Base-by-base conservation (phyloP, 1,140 invertebrate genomes). In the Sycobia sp. region DNA sequence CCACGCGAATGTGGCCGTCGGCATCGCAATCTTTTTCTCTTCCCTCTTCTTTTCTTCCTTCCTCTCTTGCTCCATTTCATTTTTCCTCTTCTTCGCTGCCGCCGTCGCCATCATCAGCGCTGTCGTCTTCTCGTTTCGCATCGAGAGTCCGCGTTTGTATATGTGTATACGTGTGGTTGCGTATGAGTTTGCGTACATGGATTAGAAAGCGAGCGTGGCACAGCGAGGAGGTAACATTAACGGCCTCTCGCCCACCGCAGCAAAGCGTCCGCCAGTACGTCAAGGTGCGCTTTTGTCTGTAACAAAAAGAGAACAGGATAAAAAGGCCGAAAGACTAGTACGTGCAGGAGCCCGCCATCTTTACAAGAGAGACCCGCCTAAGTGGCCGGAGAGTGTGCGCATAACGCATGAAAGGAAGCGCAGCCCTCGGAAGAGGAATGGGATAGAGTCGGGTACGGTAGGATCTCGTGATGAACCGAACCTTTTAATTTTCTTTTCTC, bases 211-310 rank as follows among this genome's bases (percentile, higher is more conserved):
- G n/a, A n/a, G n/a, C n/a, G n/a, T n/a, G n/a, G n/a, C n/a, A n/a
- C n/a, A n/a, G n/a, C n/a, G n/a, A n/a, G n/a, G n/a, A n/a, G n/a
- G n/a, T n/a, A n/a, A n/a, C 61, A 76, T 86, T 92, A 93, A 84
- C 92, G 91, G 73, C 93, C 93, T 82, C 93, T 86, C 71, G 93
- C 93, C 93, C 93, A 95, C 78, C 93, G 88, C 67, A 96, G 83
- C 69, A 96, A 86, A 72, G 94, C 94, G 81, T 96, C 94, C 44
- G 94, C 94, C 75, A 96, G 82, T 66, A 96, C 92, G 83, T 96
- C 94, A 82, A 96, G 84, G 81, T 96, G 94, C 69, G 93, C 92
- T 81, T 96, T 96, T 72, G 93, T 96, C 94, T 96, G 89, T 68
- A 91, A 89, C 72, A 79, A 69, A 72, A 71, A 62, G 70, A 72